Conservation (phyloP, 2,888 invertebrate genomes). For the Leucoptera coffeella region DNA sequence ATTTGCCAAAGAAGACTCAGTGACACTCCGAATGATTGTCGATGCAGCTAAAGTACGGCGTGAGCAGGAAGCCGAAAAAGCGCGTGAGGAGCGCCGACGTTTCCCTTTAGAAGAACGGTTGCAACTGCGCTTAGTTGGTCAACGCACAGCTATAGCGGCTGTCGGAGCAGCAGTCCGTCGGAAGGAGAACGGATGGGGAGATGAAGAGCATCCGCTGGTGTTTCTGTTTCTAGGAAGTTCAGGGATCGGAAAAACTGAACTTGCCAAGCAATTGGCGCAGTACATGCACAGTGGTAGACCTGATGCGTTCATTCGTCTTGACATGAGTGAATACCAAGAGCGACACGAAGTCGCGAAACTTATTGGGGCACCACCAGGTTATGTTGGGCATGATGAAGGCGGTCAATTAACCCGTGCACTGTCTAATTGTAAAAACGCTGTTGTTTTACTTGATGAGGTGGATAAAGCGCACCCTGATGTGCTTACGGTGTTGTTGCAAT, state of each 20-base stretch:
- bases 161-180: constrained; percentile 80
- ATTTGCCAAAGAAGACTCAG: constrained; percentile 61
- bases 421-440: constrained; percentile 65
- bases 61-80: too few relatives aligned
- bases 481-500: constrained; percentile 79
- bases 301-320: constrained; percentile 77
- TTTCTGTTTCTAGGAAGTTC: constrained; percentile 89
- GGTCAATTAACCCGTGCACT: constrained; percentile 80
- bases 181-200: constrained; percentile 91
- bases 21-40: constrained; percentile 56
- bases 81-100: constrained; percentile 71
- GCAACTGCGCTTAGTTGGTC: constrained; percentile 79
- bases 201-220: constrained; percentile 87
- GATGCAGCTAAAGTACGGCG: constrained; percentile 45
- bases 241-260: constrained; percentile 92
- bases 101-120: constrained; percentile 81
- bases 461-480: constrained; percentile 94
- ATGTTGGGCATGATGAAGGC: constrained; percentile 87
- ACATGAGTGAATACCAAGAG: constrained; percentile 93
- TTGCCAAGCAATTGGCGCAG: constrained; percentile 82
- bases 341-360: constrained; percentile 84
- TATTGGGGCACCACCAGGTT: constrained; percentile 90
- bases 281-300: constrained; percentile 79
- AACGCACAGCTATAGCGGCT: constrained; percentile 73
- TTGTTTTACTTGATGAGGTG: constrained; percentile 89